Percentiles rank a stretch among this genome's conserved stretches.
Evolutionary conservation across 2,888 invertebrate genomes (phyloP).

Genomic region (Drosophila anomelani): DNA sequence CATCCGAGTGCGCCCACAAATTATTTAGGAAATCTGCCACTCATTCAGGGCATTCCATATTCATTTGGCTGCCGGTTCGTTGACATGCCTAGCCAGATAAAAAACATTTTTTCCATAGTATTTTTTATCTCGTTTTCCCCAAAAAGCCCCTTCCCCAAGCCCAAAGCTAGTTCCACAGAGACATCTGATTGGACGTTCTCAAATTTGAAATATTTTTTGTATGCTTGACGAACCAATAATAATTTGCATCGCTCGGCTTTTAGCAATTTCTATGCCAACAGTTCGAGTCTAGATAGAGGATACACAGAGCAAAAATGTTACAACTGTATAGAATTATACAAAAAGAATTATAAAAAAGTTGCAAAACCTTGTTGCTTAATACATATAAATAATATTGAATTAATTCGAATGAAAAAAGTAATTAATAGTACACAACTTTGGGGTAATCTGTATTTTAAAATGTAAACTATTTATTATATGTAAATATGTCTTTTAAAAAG

Average conservation of each 20-base stretch:
- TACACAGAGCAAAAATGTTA: not conserved
- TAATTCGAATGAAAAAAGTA: too few relatives aligned
- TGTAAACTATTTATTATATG: not conserved
- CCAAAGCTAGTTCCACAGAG: slow-evolving; percentile 18
- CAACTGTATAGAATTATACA: too few relatives aligned
- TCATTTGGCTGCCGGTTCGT: slow-evolving; percentile 73
- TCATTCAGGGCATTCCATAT: slow-evolving; percentile 67
- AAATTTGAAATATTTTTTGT: slow-evolving; percentile 46
- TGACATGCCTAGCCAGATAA: slow-evolving; percentile 62
- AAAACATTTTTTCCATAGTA: slow-evolving; percentile 41
- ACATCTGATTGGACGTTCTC: slow-evolving; percentile 29
- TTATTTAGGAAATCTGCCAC: slow-evolving; percentile 69
- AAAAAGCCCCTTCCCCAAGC: not conserved
- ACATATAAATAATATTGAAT: not conserved
- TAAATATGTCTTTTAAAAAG: not conserved
- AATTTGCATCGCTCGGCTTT: slow-evolving; percentile 72
- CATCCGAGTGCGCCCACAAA: slow-evolving; percentile 60
- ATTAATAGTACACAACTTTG: too few relatives aligned
- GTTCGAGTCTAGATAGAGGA: not conserved
- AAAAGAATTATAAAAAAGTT: too few relatives aligned
- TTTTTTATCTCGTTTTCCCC: slow-evolving; percentile 32
- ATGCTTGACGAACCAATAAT: slow-evolving; percentile 73
- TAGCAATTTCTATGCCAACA: slow-evolving; percentile 60
- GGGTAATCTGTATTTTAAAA: not conserved
- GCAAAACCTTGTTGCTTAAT: not conserved